phyloP scores from a whole-genome alignment of 2,888 invertebrate genomes.

The Lasiommata megera region DNA sequence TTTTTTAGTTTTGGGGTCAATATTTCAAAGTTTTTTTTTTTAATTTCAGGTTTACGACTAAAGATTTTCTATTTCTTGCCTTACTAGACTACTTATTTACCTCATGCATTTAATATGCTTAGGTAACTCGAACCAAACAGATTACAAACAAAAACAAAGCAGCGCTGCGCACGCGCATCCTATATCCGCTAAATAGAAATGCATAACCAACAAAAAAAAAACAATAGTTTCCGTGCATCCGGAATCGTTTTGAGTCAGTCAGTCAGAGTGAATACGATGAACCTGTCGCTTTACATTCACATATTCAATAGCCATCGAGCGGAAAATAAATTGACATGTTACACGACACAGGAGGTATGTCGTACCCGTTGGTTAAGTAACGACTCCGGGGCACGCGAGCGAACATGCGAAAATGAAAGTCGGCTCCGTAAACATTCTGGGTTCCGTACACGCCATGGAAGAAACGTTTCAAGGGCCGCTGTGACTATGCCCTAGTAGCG shows the following conservation, averaged over 20 bases:
- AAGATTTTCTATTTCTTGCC: no score
- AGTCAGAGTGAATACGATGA: background rate
- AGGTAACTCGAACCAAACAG: no score
- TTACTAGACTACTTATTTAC: no score
- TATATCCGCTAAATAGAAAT: background rate
- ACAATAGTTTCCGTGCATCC: background rate
- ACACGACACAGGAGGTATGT: slow-evolving; percentile 6
- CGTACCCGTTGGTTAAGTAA: background rate
- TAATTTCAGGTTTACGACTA: no score
- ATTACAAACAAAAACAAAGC: no score
- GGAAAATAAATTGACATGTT: slow-evolving; percentile 22
- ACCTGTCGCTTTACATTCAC: slow-evolving; percentile 3
- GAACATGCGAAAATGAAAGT: slow-evolving; percentile 2
- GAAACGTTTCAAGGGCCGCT: no score
- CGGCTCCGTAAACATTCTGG: background rate
- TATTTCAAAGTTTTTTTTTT: no score
- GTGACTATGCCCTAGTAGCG: no score
- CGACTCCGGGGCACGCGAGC: slow-evolving; percentile 10
- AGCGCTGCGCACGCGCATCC: no score
- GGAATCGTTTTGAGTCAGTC: background rate
- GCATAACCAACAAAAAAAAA: background rate
- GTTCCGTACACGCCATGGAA: background rate
- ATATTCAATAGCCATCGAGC: slow-evolving; percentile 17
- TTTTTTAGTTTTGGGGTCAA: no score
- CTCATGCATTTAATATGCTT: no score